Conservation (phyloP, 2,113 vertebrate genomes). For the Microcebus jonahi region DNA sequence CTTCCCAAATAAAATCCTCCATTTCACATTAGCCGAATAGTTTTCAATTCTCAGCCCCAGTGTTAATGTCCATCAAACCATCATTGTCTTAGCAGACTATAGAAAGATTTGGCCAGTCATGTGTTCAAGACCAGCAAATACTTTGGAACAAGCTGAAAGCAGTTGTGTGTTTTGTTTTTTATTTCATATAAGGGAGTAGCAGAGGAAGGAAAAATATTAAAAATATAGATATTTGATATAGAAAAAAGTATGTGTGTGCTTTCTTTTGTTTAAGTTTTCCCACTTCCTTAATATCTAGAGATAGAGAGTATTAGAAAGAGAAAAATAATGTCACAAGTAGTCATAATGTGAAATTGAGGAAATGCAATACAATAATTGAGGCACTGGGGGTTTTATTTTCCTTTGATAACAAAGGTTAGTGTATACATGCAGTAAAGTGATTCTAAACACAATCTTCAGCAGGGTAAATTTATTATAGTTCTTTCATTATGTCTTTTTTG, state of each 20-base stretch:
- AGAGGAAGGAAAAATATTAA: neutral
- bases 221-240: neutral
- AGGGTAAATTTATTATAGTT: neutral
- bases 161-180: neutral
- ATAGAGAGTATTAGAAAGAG: neutral
- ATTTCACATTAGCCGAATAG: constrained; percentile 67
- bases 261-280: neutral
- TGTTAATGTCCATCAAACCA: constrained; percentile 57
- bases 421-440: neutral
- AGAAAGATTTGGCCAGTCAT: constrained; percentile 68
- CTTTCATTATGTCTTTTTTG: constrained; percentile 40
- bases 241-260: neutral
- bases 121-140: constrained; percentile 65
- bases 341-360: neutral
- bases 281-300: neutral
- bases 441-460: neutral
- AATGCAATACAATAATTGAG: neutral
- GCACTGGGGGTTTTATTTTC: neutral
- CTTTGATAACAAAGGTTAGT: constrained; percentile 23
- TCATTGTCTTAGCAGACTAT: constrained; percentile 60
- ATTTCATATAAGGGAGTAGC: neutral
- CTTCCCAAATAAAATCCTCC: neutral
- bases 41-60: constrained; percentile 50
- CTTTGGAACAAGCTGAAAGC: constrained; percentile 61
- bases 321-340: neutral